Evolutionary conservation across 2,113 vertebrate species (phyloP), one percentile per base, ranked within the genome.

Genomic region (Notothenia coriiceps): DNA sequence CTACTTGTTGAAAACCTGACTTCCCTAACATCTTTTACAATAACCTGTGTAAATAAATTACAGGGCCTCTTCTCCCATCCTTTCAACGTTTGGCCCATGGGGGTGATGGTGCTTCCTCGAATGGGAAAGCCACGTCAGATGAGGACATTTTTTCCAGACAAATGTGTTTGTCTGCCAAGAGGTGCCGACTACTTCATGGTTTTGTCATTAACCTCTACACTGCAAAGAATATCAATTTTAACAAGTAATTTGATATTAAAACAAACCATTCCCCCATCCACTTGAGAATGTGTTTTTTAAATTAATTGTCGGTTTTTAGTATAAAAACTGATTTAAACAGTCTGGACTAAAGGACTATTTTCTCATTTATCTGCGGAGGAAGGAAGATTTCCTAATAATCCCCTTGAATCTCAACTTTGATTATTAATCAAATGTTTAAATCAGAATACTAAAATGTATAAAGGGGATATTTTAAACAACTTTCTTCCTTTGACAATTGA

Each of bases 21-120:
- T 40, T 50, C n/a, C 65, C 47, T 22, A 20, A 9, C 1, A 1
- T 2, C 25, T 72, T 47, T 74, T 20, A 74, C 66, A 65, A 64
- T 12, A 54, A 66, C 71, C 65, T 56, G 57, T 40, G 55, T 77
- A 57, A 78, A 78, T 77, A 57, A 78, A 78, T 43, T 43, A 60
- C 20, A 63, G 43, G 33, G 55, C 73, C 54, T 86, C 65, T 74
- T 33, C 49, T 47, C 74, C 7, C 47, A 62, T 77, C 60, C 13
- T 43, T 59, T 79, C 78, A 44, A 49, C 67, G 60, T 63, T 22
- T 49, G 59, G 18, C 57, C 4, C 17, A 17, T 6, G 44, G 59
- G 9, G 44, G 29, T 10, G 25, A 12, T 50, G 43, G 10, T 35
- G 40, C 51, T 77, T 64, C 25, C 67, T 43, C 10, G 15, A 72